Conservation (phyloP, 2,113 vertebrate genomes). For the Vulpes lagopus region DNA sequence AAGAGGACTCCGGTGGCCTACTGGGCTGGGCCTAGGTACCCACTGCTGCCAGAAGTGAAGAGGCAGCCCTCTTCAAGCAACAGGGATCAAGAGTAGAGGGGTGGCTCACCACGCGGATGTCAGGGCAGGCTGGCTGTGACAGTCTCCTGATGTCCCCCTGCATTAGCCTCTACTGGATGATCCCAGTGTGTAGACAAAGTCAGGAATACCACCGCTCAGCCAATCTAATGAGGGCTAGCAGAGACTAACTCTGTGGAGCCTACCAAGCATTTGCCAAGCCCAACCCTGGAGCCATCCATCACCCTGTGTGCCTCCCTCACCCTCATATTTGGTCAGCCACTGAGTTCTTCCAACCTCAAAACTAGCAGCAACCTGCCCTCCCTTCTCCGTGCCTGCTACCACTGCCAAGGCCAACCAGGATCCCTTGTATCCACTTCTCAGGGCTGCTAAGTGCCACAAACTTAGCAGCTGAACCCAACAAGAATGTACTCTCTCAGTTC, state of each 20-base stretch:
- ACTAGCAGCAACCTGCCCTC: too few species aligned
- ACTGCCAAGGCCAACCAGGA: too few species aligned
- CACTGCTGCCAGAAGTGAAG: not conserved
- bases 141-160: rapidly evolving
- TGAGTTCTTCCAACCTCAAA: not conserved
- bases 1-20: not conserved
- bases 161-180: too few species aligned
- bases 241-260: not conserved
- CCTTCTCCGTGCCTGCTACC: not conserved
- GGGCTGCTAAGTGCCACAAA: not conserved
- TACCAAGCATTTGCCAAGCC: not conserved
- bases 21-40: not conserved
- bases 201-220: not conserved
- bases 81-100: rapidly evolving
- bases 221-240: not conserved
- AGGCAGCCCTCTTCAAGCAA: not conserved
- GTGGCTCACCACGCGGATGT: not conserved
- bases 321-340: rapidly evolving
- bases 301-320: not conserved
- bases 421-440: too few species aligned
- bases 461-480: not conserved
- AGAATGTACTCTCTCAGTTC: rapidly evolving
- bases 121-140: too few species aligned
- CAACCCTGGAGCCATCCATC: not conserved
- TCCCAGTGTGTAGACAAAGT: too few species aligned